phyloP scores from a whole-genome alignment of 2,113 vertebrate species.

The Gasterosteus nipponicus region DNA sequence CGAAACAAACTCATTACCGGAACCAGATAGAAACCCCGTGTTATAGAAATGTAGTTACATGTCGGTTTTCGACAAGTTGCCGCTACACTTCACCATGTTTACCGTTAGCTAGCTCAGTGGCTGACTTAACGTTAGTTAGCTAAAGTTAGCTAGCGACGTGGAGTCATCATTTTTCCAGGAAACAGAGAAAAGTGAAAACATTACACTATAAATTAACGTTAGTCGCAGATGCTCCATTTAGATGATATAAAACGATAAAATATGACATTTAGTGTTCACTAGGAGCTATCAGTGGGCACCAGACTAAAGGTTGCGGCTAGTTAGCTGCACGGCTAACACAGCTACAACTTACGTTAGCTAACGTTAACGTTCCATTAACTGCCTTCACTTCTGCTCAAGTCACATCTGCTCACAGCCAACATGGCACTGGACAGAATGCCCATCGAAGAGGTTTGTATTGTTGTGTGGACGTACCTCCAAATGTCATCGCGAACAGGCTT shows the following conservation, averaged over 20 bases:
- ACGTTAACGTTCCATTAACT: conserved; percentile 49
- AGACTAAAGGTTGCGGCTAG: conserved; percentile 52
- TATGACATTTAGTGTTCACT: neutral
- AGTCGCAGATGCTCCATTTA: neutral
- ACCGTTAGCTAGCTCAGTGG: conserved; percentile 46
- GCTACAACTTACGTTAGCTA: conserved; percentile 23
- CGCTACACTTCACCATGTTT: conserved; percentile 31
- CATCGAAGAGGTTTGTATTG: rapidly evolving
- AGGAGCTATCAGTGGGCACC: conserved; percentile 23
- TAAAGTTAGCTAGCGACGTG: conserved; percentile 56
- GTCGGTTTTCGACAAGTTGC: neutral
- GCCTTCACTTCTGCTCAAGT: conserved; percentile 30
- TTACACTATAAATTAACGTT: conserved; percentile 31
- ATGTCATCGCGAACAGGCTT: conserved; percentile 78
- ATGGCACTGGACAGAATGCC: conserved; percentile 1
- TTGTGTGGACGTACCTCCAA: conserved; percentile 73
- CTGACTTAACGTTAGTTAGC: conserved; percentile 35
- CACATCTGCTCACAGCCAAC: conserved; percentile 19
- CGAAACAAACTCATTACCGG: neutral
- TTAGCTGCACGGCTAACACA: conserved; percentile 60
- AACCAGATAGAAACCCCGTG: neutral
- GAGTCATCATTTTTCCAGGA: conserved; percentile 1
- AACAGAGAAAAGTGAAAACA: neutral
- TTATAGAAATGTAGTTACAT: neutral
- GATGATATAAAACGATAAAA: neutral